Base-by-base conservation (phyloP, 2,797 vertebrate species). In the Euphonia xanthogaster region DNA sequence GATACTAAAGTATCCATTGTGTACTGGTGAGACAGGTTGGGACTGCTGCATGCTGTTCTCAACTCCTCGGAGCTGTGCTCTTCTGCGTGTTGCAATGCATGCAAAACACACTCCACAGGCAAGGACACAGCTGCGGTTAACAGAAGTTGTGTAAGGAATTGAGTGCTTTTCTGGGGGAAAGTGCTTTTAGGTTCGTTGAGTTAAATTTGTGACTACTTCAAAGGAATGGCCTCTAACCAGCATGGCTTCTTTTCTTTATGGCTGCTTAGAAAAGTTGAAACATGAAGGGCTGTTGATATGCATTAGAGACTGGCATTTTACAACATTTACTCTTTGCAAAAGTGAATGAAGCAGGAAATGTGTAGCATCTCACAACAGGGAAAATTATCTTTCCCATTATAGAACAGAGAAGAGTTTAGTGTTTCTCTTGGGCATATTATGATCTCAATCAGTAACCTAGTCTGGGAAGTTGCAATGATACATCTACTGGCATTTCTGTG, bases 391-490 rank as follows among this genome's bases (percentile, higher is more conserved):
- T 90, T 62, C 23, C 66, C 2, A 0, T 91, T 75, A 84, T n/a
- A 68, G 72, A 90, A 55, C 23, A 48, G 71, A 70, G 33, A 33
- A 73, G 67, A 91, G 54, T 75, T 94, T 42, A 85, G 37, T 72
- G 54, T 75, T 95, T 81, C 78, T 94, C 18, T 54, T 88, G 55
- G n/a, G 33, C 50, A 10, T 62, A 66, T 87, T 86, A 86, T 96
- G 95, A 96, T 89, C 89, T 96, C 89, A 88, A 76, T 96, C 78
- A 68, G 90, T 88, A 94, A 81, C 84, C 76, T 90, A 71, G 78
- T 82, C 89, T 91, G 81, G 88, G 45, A 62, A 88, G 85, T 90
- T 83, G 71, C 86, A 61, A 65, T 94, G 67, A 71, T 86, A 67
- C 31, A 90, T 89, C 76, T 85, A 54, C 58, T 93, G 80, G 88